A percentile compares a stretch with the other conserved stretches of the same genome.
These are phyloP conservation scores for Alsophila aescularia DNA, from an alignment of 2,888 invertebrate genomes.

Conservation along the genomic window DNA sequence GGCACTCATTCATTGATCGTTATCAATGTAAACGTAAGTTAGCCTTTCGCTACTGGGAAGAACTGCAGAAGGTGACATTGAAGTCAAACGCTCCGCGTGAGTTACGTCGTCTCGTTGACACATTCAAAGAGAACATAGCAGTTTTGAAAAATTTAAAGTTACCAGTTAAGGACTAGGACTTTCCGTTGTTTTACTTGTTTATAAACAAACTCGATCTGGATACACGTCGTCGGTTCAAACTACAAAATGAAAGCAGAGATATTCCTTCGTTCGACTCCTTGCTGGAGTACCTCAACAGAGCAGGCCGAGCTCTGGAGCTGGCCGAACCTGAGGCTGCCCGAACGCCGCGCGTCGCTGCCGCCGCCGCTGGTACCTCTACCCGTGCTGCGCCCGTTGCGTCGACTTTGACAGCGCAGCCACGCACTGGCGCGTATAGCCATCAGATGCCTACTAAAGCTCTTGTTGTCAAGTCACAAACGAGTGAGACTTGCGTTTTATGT, in stretches of 20 bases:
- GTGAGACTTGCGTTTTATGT: too few relatives aligned
- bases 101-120: neutral
- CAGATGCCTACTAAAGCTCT: too few relatives aligned
- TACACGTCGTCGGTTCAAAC: constrained; percentile 6
- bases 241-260: neutral
- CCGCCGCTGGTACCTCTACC: too few relatives aligned
- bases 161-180: constrained; percentile 9
- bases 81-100: neutral
- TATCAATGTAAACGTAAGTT: constrained; percentile 1
- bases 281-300: too few relatives aligned
- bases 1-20: constrained; percentile 3
- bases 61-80: neutral
- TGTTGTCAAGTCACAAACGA: too few relatives aligned
- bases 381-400: too few relatives aligned
- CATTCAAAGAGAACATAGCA: constrained; percentile 4
- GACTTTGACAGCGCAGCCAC: too few relatives aligned
- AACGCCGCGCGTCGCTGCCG: too few relatives aligned
- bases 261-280: too few relatives aligned
- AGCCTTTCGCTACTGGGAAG: constrained; percentile 2
- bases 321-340: too few relatives aligned
- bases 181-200: constrained; percentile 7
- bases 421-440: too few relatives aligned
- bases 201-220: constrained; percentile 5
- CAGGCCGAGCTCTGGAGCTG: too few relatives aligned
- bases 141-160: constrained; percentile 6